Conservation (phyloP, 2,113 vertebrate genomes). For the human region DNA sequence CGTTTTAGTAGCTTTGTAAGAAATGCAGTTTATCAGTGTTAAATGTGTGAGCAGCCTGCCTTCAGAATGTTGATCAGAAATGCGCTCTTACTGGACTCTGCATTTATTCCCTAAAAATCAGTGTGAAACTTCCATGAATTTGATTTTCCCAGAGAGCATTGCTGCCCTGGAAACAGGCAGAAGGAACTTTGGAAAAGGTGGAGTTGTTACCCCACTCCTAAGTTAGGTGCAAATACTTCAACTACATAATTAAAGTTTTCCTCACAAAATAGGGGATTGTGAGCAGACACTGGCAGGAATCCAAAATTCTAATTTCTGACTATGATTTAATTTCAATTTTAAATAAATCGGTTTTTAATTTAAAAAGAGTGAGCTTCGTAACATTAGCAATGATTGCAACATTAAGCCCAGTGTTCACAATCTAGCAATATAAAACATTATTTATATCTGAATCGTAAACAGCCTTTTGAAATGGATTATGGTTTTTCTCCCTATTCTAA, state of each 20-base stretch:
- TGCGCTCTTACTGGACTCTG: neutral
- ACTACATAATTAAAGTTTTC: constrained; percentile 93
- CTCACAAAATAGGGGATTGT: constrained; percentile 89
- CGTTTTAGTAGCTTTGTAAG: constrained; percentile 8
- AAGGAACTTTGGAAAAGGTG: constrained; percentile 77
- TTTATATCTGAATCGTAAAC: constrained; percentile 93
- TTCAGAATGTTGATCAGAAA: accelerated
- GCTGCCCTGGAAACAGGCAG: constrained; percentile 54
- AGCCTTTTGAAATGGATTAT: constrained; percentile 94
- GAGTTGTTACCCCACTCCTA: constrained; percentile 73
- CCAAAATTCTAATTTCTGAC: constrained; percentile 99
- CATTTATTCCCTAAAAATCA: constrained; percentile 3
- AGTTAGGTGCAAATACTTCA: constrained; percentile 85
- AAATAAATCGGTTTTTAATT: constrained; percentile 99
- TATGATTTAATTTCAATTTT: constrained; percentile 99
- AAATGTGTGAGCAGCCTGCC: neutral
- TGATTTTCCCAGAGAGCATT: constrained; percentile 68
- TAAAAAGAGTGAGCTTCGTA: constrained; percentile 96
- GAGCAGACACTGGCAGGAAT: constrained; percentile 91
- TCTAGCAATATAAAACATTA: constrained; percentile 94
- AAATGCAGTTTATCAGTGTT: accelerated
- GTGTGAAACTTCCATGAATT: constrained; percentile 55
- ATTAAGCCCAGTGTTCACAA: constrained; percentile 94
- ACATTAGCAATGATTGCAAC: constrained; percentile 92
- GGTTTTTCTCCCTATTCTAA: constrained; percentile 91